Evolutionary conservation across 1,140 invertebrate species (phyloP).

Genomic region (Pteromalus puparum): DNA sequence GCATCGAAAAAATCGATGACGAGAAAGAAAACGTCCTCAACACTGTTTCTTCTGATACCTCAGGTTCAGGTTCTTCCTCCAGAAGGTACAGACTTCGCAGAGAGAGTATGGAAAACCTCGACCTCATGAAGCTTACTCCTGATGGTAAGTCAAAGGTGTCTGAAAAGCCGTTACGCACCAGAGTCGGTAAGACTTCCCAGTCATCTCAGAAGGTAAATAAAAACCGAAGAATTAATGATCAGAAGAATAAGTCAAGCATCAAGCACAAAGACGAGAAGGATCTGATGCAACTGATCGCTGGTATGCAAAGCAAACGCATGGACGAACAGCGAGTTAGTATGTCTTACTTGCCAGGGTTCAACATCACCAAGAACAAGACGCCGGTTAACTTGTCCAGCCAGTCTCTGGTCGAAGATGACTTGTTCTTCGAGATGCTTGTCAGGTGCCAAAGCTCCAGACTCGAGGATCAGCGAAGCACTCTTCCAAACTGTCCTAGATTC

Average conservation of each 20-base stretch:
- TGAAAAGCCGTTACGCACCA: slow-evolving; percentile 62
- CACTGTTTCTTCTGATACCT: slow-evolving; percentile 57
- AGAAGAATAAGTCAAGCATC: slow-evolving; percentile 70
- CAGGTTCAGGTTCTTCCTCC: slow-evolving; percentile 64
- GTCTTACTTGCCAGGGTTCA: slow-evolving; percentile 82
- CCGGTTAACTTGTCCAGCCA: slow-evolving; percentile 58
- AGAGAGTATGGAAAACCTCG: slow-evolving; percentile 97
- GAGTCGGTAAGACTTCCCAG: slow-evolving; percentile 69
- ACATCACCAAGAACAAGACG: slow-evolving; percentile 54
- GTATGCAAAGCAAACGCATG: slow-evolving; percentile 93
- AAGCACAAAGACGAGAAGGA: slow-evolving; percentile 69
- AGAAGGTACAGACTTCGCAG: slow-evolving; percentile 83
- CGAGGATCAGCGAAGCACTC: slow-evolving; percentile 94
- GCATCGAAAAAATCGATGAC: slow-evolving; percentile 77
- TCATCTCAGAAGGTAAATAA: slow-evolving; percentile 74
- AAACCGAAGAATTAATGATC: slow-evolving; percentile 95
- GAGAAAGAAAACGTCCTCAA: slow-evolving; percentile 54
- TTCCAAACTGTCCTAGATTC: slow-evolving; percentile 76
- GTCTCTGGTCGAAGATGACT: slow-evolving; percentile 84
- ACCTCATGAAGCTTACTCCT: slow-evolving; percentile 94
- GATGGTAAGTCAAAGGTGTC: slow-evolving; percentile 81
- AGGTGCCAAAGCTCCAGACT: slow-evolving; percentile 93
- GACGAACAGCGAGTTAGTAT: slow-evolving; percentile 93
- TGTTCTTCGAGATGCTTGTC: slow-evolving; percentile 96
- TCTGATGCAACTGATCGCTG: slow-evolving; percentile 91